Evolutionary conservation across 1,140 invertebrate genomes (phyloP).

Genomic region (Rhyzopertha dominica): DNA sequence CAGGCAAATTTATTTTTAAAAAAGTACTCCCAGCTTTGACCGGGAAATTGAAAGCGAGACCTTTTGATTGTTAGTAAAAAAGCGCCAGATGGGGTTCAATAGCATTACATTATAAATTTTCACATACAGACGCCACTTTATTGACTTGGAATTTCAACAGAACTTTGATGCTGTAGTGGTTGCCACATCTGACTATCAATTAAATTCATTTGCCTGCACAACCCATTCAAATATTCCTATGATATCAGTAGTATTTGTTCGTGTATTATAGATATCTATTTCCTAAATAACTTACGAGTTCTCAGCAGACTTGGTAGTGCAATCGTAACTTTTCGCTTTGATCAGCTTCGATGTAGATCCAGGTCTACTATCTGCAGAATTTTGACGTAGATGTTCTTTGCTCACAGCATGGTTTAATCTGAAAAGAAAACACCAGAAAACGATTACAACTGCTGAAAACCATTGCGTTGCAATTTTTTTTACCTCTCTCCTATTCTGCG

Average conservation of each 20-base stretch:
- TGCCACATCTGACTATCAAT: too few species aligned
- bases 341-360: conserved; percentile 10
- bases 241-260: neutral
- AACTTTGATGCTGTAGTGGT: too few species aligned
- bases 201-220: neutral
- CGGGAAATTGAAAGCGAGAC: too few species aligned
- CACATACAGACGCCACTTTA: too few species aligned
- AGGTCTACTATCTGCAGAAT: conserved; percentile 20
- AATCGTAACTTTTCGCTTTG: neutral
- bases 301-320: neutral
- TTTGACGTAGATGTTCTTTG: conserved; percentile 17
- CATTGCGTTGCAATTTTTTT: too few species aligned
- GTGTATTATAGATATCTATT: neutral
- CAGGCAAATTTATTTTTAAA: too few species aligned
- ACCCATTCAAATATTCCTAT: neutral
- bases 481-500: conserved; percentile 52
- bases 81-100: too few species aligned
- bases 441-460: neutral
- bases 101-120: too few species aligned
- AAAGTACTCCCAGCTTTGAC: too few species aligned
- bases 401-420: conserved; percentile 7
- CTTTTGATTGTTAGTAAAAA: too few species aligned
- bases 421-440: conserved; percentile 7
- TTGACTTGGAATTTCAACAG: too few species aligned
- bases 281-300: conserved; percentile 2